Percentiles rank a stretch among this genome's conserved stretches.
Conservation (phyloP, 2,113 vertebrate genomes). For the Hepsetus odoe region DNA sequence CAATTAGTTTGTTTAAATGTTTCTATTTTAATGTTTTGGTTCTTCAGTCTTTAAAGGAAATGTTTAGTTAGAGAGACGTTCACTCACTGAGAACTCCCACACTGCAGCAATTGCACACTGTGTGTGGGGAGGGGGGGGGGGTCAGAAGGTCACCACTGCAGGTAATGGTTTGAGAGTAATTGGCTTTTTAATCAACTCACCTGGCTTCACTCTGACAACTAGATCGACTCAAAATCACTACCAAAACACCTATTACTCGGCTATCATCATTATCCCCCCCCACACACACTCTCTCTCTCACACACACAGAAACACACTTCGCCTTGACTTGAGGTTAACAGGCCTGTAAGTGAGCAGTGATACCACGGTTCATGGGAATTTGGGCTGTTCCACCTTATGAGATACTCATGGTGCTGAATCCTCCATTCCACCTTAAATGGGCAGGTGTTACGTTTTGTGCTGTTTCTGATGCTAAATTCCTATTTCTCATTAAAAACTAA, state of each 20-base stretch:
- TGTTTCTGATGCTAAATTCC: too few species aligned
- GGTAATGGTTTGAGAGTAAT: slow-evolving; percentile 55
- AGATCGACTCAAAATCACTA: slow-evolving; percentile 58
- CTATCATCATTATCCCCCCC: slow-evolving; percentile 46
- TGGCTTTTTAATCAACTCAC: slow-evolving; percentile 52
- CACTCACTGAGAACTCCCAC: neutral
- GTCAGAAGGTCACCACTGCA: slow-evolving; percentile 40
- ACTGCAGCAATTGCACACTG: slow-evolving; percentile 29
- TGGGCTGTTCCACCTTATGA: neutral
- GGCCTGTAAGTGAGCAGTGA: slow-evolving; percentile 7
- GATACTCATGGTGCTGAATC: neutral
- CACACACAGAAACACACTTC: slow-evolving; percentile 23
- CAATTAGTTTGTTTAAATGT: slow-evolving; percentile 49
- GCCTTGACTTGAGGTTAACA: slow-evolving; percentile 13
- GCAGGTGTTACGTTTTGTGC: too few species aligned
- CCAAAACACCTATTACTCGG: slow-evolving; percentile 59
- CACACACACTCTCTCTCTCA: slow-evolving; percentile 1
- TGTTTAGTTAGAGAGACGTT: slow-evolving; percentile 45
- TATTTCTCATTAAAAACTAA: too few species aligned
- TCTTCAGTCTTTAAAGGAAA: slow-evolving; percentile 46
- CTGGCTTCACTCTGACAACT: slow-evolving; percentile 53
- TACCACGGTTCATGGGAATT: slow-evolving; percentile 29
- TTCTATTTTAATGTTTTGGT: slow-evolving; percentile 40
- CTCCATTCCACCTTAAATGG: too few species aligned
- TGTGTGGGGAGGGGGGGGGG: slow-evolving; percentile 27